Percentiles rank a stretch among this genome's conserved stretches.
Conservation (phyloP, 2,113 vertebrate species). For the Rhinolophus ferrumequinum region DNA sequence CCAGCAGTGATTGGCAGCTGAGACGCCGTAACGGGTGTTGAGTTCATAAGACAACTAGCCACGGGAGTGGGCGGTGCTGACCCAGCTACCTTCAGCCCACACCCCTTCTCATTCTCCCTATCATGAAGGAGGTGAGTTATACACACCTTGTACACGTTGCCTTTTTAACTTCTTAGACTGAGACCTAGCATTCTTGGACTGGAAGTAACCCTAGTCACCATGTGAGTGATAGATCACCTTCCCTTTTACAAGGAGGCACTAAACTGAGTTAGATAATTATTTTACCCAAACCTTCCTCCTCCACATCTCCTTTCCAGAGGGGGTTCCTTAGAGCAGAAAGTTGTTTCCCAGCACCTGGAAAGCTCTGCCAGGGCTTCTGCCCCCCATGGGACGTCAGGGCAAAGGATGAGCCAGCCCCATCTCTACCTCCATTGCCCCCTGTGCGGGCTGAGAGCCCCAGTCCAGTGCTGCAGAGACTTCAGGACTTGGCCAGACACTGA, state of each 20-base stretch:
- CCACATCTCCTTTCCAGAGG: background rate
- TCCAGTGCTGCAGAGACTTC: background rate
- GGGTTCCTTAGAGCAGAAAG: background rate
- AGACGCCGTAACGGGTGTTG: background rate
- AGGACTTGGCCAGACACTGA: background rate
- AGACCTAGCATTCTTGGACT: background rate
- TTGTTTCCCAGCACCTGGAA: background rate
- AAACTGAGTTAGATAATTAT: background rate
- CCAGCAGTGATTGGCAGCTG: background rate
- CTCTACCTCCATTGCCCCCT: background rate
- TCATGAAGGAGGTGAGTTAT: background rate
- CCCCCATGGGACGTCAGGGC: fast-evolving
- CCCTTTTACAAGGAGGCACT: background rate
- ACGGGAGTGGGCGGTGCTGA: background rate
- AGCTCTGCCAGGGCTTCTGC: background rate
- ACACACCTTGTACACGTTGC: background rate
- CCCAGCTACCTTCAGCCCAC: no score
- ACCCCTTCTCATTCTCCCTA: background rate
- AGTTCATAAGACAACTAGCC: background rate
- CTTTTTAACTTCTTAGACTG: background rate
- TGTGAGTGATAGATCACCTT: background rate
- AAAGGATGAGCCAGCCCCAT: background rate
- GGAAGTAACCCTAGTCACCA: background rate
- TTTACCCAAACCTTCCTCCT: background rate
- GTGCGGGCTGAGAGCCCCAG: background rate